Base-by-base conservation (phyloP, 2,113 vertebrate genomes). In the Forbesichthys papilliferus region DNA sequence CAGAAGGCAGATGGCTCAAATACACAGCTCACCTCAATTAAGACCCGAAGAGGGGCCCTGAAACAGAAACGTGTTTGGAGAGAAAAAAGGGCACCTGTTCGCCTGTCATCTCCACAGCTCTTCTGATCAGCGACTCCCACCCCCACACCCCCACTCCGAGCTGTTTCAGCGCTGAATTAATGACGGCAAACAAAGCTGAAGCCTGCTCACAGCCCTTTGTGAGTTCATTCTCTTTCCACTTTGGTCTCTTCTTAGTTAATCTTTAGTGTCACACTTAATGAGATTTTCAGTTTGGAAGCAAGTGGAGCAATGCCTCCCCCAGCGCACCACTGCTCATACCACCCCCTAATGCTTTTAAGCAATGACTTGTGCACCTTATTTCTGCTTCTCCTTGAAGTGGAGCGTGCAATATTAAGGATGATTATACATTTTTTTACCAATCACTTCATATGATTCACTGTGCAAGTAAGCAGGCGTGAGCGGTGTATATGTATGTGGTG, bases 201-300 rank as follows among this genome's bases (percentile, higher is more conserved):
- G 74, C 77, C 83, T 82, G 81, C 77, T 78, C 73, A 20, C 70
- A 77, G 77, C 81, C 86, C 73, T 83, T 71, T 76, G 84, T 83
- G 74, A 77, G 76, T 87, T 88, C 82, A 83, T 87, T 91, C 81
- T 86, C 81, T 85, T 65, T 81, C 87, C 84, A 84, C 85, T 87
- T 87, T 87, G 80, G 86, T 88, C 87, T 82, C 86, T 86, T 84
- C 27, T 88, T 83, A 88, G 87, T 87, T 89, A 89, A 92, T 92
- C 87, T 88, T 80, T 87, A 87, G 77, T 85, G 89, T 91, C 89
- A 91, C 88, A 80, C 90, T 88, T 92, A 91, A 92, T 90, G 89
- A 91, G 90, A 91, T 91, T 91, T 91, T 71, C 80, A 79, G 78
- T 84, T 86, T 83, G 86, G 81, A 90, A 90, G 83, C 82, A 90